Percentiles rank a stretch among this genome's conserved stretches.
Evolutionary conservation across 1,140 invertebrate species (phyloP).

Genomic region (Caenorhabditis inopinata): DNA sequence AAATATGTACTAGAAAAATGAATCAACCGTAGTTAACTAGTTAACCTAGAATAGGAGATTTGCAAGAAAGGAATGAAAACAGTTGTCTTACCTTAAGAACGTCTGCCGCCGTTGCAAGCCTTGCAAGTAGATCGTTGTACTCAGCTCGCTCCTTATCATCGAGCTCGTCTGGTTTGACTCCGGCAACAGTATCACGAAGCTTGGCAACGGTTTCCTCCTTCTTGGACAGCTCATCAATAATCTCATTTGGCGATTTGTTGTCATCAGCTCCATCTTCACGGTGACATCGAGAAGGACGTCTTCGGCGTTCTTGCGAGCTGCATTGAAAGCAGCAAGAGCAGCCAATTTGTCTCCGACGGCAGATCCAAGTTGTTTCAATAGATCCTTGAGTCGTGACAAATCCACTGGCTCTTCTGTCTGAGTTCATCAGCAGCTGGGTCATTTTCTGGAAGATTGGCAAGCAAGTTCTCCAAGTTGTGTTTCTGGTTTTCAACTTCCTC

Average conservation of each 20-base stretch:
- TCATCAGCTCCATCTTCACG: too few relatives aligned
- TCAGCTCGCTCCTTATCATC: neutral
- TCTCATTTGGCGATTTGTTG: neutral
- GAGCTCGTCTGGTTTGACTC: neutral
- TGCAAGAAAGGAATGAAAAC: neutral
- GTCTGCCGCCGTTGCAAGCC: neutral
- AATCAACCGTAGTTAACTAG: too few relatives aligned
- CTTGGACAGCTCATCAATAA: constrained; percentile 1
- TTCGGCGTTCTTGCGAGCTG: constrained; percentile 47
- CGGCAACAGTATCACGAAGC: neutral
- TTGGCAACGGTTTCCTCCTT: constrained; percentile 11
- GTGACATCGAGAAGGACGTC: constrained; percentile 10
- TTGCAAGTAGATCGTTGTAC: constrained; percentile 2
- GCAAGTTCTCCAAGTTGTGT: constrained; percentile 46
- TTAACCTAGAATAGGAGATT: too few relatives aligned
- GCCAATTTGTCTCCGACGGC: constrained; percentile 57
- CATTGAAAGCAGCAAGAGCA: constrained; percentile 51
- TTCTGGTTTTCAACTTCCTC: constrained; percentile 47
- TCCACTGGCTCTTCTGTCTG: constrained; percentile 52
- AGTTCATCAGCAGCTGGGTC: constrained; percentile 46
- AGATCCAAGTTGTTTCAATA: constrained; percentile 47
- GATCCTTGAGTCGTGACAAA: constrained; percentile 50
- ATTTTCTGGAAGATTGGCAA: constrained; percentile 47
- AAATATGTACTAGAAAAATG: too few relatives aligned
- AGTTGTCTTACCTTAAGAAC: constrained; percentile 6